phyloP scores from a whole-genome alignment of 2,113 vertebrate genomes.

The Elgaria multicarinata region DNA sequence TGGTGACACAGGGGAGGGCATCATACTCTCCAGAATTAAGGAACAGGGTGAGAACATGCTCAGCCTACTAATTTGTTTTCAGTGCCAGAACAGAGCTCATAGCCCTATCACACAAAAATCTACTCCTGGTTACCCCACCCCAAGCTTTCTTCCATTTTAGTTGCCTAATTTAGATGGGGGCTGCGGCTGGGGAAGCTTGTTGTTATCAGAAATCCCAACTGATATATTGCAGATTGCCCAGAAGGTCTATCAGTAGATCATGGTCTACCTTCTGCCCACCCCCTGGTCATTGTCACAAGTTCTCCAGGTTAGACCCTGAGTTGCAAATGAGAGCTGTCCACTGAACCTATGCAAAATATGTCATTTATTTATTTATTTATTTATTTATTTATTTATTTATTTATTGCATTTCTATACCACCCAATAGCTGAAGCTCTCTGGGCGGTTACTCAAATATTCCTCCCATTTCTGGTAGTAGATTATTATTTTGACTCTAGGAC shows the following conservation, averaged over 20 bases:
- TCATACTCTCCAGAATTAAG: not conserved
- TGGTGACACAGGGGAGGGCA: not conserved
- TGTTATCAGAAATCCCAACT: not conserved
- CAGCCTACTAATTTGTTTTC: no score
- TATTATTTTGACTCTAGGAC: not conserved
- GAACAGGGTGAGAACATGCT: not conserved
- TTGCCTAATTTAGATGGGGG: not conserved
- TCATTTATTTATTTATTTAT: no score
- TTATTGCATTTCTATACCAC: no score
- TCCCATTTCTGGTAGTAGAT: not conserved
- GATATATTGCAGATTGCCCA: not conserved
- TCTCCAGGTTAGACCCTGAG: not conserved
- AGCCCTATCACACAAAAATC: not conserved
- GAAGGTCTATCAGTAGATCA: not conserved
- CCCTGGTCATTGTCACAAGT: no score
- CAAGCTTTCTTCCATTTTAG: not conserved
- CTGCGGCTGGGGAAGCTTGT: not conserved
- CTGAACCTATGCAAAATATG: not conserved
- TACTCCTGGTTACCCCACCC: not conserved
- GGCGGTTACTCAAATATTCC: not conserved
- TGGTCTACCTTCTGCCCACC: not conserved
- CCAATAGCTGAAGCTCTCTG: no score
- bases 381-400: no score
- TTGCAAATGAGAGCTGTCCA: not conserved
- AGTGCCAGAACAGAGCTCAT: not conserved